Conservation (phyloP, 1,140 invertebrate species). For the Tetragonula clypearis region DNA sequence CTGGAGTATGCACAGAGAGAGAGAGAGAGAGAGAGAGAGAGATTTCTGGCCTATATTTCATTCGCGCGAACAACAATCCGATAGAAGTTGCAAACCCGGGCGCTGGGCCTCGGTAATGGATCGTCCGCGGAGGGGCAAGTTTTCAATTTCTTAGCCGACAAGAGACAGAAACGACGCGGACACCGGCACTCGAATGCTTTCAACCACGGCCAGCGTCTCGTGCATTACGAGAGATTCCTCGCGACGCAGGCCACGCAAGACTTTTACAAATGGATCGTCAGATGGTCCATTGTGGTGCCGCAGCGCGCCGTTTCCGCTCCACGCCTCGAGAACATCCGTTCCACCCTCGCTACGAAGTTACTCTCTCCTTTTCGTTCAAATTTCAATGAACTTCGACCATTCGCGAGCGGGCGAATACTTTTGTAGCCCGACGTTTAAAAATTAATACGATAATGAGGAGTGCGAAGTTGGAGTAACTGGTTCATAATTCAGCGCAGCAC, state of each 20-base stretch:
- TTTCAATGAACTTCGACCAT: neutral
- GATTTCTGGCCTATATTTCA: constrained; percentile 30
- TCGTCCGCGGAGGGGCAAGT: neutral
- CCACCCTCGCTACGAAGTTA: neutral
- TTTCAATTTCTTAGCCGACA: constrained; percentile 49
- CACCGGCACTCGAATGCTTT: constrained; percentile 26
- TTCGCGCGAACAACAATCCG: constrained; percentile 8
- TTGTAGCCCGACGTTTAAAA: neutral
- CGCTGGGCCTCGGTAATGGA: constrained; percentile 33
- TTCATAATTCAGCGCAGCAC: neutral
- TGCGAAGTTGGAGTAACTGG: neutral
- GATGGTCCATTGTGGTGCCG: constrained; percentile 27
- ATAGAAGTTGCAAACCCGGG: constrained; percentile 4
- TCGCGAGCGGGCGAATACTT: neutral
- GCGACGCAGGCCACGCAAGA: constrained; percentile 20
- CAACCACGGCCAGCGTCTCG: neutral
- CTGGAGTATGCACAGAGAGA: too few relatives aligned
- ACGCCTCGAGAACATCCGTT: neutral
- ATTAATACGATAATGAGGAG: neutral
- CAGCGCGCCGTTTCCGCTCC: neutral
- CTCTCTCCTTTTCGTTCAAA: neutral
- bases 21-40: neutral
- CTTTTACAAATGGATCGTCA: constrained; percentile 49
- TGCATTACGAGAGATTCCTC: constrained; percentile 42
- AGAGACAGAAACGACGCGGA: neutral